phyloP scores from a whole-genome alignment of 2,797 vertebrate species.

The Neosilurus hyrtlii region DNA sequence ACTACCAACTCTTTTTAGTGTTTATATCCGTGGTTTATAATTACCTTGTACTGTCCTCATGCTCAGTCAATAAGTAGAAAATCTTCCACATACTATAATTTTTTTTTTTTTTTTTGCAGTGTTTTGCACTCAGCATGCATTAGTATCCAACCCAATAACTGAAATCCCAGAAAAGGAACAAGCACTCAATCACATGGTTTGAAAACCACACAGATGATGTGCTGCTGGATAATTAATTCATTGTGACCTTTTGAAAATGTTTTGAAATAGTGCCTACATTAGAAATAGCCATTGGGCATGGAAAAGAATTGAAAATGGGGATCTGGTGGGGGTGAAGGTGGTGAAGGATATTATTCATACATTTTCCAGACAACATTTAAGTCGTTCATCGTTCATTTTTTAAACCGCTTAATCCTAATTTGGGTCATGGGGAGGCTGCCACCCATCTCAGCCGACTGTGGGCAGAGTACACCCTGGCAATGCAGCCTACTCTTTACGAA shows the following conservation, averaged over 20 bases:
- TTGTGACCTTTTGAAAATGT: constrained; percentile 58
- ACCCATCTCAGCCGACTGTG: too few species aligned
- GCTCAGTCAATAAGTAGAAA: too few species aligned
- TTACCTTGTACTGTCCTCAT: too few species aligned
- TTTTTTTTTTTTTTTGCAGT: not conserved
- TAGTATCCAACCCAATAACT: constrained; percentile 34
- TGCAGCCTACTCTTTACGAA: too few species aligned
- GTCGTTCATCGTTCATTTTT: too few species aligned
- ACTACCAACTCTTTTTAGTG: too few species aligned
- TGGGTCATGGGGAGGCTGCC: too few species aligned
- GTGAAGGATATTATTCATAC: not conserved
- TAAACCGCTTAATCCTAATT: too few species aligned
- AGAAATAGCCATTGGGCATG: constrained; percentile 50
- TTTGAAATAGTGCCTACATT: constrained; percentile 55
- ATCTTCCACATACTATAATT: not conserved
- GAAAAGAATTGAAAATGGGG: constrained; percentile 20
- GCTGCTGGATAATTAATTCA: constrained; percentile 52
- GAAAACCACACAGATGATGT: constrained; percentile 50
- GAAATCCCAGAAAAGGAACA: constrained; percentile 46
- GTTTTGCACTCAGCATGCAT: constrained; percentile 14
- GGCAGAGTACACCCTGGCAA: too few species aligned
- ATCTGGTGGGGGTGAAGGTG: not conserved
- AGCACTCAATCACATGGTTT: constrained; percentile 47
- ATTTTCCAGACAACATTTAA: not conserved
- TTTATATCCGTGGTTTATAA: too few species aligned